Evolutionary conservation across 2,888 invertebrate genomes (phyloP).

Genomic region (Pheosia gnoma): DNA sequence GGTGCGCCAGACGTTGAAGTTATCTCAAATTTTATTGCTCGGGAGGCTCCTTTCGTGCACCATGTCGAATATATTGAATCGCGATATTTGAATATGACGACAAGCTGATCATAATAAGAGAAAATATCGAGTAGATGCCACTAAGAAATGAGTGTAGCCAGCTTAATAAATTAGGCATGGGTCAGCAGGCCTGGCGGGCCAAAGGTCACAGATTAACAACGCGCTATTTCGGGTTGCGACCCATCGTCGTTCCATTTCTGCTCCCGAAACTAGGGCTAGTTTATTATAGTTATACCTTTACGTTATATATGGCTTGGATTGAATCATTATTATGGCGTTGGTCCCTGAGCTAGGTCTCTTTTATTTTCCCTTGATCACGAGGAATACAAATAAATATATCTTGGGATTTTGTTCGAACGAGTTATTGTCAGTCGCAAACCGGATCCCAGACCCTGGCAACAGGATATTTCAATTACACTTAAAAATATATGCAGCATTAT

Average conservation of each 20-base stretch:
- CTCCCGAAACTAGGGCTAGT: slow-evolving; percentile 54
- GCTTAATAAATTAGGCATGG: slow-evolving; percentile 72
- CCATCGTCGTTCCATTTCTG: slow-evolving; percentile 65
- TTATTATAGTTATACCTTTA: slow-evolving; percentile 45
- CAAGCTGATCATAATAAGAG: slow-evolving; percentile 33
- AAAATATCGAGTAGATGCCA: slow-evolving; percentile 34
- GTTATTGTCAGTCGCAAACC: no score
- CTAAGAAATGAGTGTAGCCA: slow-evolving; percentile 55
- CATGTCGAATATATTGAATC: background rate
- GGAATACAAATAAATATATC: no score
- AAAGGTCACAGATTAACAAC: slow-evolving; percentile 79
- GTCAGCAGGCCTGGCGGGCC: slow-evolving; percentile 58
- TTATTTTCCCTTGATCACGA: no score
- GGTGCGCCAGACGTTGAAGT: no score
- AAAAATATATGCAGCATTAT: no score
- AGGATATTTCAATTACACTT: no score
- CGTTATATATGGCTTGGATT: slow-evolving; percentile 38
- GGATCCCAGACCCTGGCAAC: no score
- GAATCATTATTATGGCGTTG: slow-evolving; percentile 16
- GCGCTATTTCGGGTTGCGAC: slow-evolving; percentile 72
- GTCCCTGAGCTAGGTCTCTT: no score
- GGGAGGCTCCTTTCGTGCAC: no score
- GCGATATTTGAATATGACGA: slow-evolving; percentile 31
- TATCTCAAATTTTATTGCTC: no score
- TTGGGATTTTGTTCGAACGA: no score